Conservation (phyloP, 2,113 vertebrate species). For the Paramormyrops kingsleyae region DNA sequence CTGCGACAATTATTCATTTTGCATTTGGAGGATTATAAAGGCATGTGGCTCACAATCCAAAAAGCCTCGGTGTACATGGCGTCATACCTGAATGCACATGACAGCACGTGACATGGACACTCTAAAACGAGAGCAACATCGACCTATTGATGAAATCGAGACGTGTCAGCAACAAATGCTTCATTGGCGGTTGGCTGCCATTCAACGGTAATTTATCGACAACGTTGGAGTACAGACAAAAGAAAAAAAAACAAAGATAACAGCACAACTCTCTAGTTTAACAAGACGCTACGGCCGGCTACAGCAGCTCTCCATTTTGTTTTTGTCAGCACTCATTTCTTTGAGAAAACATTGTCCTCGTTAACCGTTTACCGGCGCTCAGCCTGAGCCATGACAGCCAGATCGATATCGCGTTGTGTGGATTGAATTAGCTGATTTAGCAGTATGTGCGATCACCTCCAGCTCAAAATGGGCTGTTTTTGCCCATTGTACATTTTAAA, state of each 20-base stretch:
- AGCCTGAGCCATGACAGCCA: not conserved
- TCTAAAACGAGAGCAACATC: not conserved
- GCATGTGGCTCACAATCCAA: not conserved
- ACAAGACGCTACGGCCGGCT: not conserved
- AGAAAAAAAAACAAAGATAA: not conserved
- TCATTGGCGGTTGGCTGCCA: not conserved
- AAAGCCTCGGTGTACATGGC: not conserved
- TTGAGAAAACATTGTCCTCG: not conserved
- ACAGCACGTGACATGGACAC: not conserved
- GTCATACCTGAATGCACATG: not conserved
- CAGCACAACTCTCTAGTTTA: not conserved
- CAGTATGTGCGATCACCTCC: not conserved
- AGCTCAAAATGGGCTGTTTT: not conserved
- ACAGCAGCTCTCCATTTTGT: not conserved
- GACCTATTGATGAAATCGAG: not conserved
- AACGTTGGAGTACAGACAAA: not conserved
- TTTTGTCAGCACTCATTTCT: conserved; percentile 1
- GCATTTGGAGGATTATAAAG: not conserved
- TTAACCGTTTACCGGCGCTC: not conserved
- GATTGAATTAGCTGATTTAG: not conserved
- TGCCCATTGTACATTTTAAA: not conserved
- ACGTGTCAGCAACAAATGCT: not conserved
- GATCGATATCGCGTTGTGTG: not conserved
- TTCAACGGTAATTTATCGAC: not conserved
- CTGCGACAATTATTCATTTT: not conserved